Evolutionary conservation across 2,797 vertebrate genomes (phyloP), one percentile per base, ranked within the genome.

Genomic region (Acrossocheilus fasciatus): DNA sequence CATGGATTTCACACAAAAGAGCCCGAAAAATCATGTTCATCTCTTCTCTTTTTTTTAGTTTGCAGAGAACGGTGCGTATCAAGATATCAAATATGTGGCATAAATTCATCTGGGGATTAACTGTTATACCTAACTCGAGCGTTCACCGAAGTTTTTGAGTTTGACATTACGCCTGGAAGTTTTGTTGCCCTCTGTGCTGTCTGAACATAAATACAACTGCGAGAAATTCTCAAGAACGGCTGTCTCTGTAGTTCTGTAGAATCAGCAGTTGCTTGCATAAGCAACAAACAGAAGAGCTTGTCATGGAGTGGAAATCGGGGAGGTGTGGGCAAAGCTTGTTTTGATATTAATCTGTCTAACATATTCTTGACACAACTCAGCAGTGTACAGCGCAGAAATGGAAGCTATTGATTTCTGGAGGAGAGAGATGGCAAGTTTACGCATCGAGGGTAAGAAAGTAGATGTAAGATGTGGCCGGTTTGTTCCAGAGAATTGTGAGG

Each of bases 1-100:
- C 93, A 93, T 90, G 92, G 93, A 95, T 95, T 95, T 93, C 89
- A 89, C 89, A 95, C 93, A 95, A 95, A 93, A 91, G 92, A 93
- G 59, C 89, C 86, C 77, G 87, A 91, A 94, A 91, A 93, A 95
- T 96, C 94, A 92, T 89, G 91, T 91, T 94, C 92, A 94, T 95
- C 93, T 93, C 88, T 88, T 80, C 82, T 85, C 41, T 43, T 79
- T 79, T 59, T 62, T 70, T 52, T 15, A 12, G 52, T 30, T 30
- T 73, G 18, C 90, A 83, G 86, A 89, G 89, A 88, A 92, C 62
- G 89, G 88, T 89, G 91, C 47, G 74, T 91, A 92, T 95, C 92
- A 91, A 93, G 92, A 93, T 94, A 93, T 94, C 91, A 92, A 93
- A 94, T 91, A 91, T 92, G 70, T 73, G 84, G 86, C 77, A 87